These are phyloP conservation scores for Podargus strigoides DNA, from an alignment of 2,797 vertebrate genomes.

Conservation along the genomic window DNA sequence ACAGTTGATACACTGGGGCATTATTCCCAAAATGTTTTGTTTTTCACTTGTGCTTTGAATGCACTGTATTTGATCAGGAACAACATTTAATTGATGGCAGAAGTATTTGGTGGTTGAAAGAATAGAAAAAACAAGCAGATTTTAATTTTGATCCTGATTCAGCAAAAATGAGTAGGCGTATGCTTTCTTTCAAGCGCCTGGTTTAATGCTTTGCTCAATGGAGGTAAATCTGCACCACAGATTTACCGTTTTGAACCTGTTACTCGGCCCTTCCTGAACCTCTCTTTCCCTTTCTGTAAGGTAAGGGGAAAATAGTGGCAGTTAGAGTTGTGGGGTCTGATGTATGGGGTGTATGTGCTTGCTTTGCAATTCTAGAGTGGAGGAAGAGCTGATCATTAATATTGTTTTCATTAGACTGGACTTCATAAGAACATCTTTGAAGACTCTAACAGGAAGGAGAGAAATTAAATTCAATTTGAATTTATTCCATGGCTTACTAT, in stretches of 20 bases:
- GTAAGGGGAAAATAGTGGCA: not conserved
- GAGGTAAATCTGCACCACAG: not conserved
- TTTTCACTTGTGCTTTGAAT: not conserved
- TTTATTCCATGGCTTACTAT: not conserved
- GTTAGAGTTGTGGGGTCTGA: not conserved
- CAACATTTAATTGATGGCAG: not conserved
- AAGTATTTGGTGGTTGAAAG: not conserved
- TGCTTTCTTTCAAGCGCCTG: not conserved
- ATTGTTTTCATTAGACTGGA: slow-evolving; percentile 3
- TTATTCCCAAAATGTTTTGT: not conserved
- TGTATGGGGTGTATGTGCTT: not conserved
- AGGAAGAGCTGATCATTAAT: not conserved
- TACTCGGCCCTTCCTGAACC: not conserved
- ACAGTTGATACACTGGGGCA: not conserved
- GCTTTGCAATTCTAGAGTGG: not conserved
- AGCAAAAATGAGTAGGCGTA: not conserved
- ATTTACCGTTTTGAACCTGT: not conserved
- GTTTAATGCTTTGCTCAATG: not conserved
- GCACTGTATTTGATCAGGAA: not conserved
- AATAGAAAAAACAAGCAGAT: not conserved
- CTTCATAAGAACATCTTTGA: not conserved
- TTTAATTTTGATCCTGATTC: not conserved
- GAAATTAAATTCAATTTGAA: not conserved
- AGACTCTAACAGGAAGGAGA: not conserved
- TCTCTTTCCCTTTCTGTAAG: not conserved